Evolutionary conservation across 2,888 invertebrate genomes (phyloP), one percentile per base, ranked within the genome.

Genomic region (Pseudococcus jackbeardsleyi): DNA sequence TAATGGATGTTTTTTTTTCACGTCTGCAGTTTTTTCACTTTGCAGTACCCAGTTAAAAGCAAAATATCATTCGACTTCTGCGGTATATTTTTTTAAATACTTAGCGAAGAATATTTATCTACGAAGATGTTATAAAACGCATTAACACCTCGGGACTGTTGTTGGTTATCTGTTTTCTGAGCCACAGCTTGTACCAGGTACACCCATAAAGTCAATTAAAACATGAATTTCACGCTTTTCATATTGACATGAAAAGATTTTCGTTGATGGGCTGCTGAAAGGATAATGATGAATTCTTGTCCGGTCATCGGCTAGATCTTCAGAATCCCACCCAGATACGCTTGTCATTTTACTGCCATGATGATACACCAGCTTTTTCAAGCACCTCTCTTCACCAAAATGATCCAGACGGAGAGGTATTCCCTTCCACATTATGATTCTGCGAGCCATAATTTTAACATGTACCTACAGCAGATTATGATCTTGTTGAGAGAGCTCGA

Each of bases 141-240:
- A 72, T 72, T 72, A 72, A 33, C 72, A 72, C 72, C 33, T 72
- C 26, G 26, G 22, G 22, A 59, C 72, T 72, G 33, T 33, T 39
- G 33, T 72, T 72, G 33, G 72, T 15, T 33, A 33, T 72, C 72
- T 33, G 1, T 39, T 72, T 33, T 72, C 15, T 72, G 12, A 12
- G 17, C 33, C 33, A 22, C 15, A n/a, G 64, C 19, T n/a, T n/a
- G 15, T 15, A 46, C 19, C n/a, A 59, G 22, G 64, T 64, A 64
- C 64, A 64, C 64, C 64, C 64, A 64, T 64, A 33, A 72, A 72
- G 72, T 72, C 46, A 82, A 82, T 82, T 82, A 82, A 82, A 82
- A 82, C 17, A 42, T 11, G 79, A 82, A 82, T 82, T 82, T 82
- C 79, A 82, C 79, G 79, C 79, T 19, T 46, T 42, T 82, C 79